Evolutionary conservation across 2,797 vertebrate genomes (phyloP).

Genomic region (Oreochromis grahami): DNA sequence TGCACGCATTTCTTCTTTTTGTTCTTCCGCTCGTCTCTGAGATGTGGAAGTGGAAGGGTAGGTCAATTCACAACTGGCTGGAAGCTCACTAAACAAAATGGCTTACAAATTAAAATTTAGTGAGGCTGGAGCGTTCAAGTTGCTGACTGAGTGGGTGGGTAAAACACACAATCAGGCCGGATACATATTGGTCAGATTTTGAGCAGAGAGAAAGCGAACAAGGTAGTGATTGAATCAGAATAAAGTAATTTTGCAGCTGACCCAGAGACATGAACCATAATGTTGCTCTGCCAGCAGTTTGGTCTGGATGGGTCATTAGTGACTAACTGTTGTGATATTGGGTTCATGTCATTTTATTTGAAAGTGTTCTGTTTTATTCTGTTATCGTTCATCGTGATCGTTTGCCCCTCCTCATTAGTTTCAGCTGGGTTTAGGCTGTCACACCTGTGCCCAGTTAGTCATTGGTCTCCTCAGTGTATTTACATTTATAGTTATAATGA

Average conservation of each 20-base stretch:
- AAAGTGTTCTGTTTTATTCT: background rate
- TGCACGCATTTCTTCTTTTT: rapidly evolving
- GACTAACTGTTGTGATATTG: background rate
- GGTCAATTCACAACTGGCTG: rapidly evolving
- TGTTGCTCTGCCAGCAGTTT: background rate
- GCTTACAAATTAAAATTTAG: background rate
- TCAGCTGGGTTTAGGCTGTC: background rate
- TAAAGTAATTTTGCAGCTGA: background rate
- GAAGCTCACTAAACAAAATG: background rate
- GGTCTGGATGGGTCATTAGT: background rate
- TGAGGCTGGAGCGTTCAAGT: background rate
- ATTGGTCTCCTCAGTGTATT: background rate
- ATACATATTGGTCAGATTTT: background rate
- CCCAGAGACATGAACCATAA: background rate
- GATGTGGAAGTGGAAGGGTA: rapidly evolving
- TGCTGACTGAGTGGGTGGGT: background rate
- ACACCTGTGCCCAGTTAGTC: background rate
- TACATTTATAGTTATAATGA: rapidly evolving
- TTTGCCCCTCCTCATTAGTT: rapidly evolving
- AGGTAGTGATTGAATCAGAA: rapidly evolving
- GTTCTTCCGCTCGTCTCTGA: rapidly evolving
- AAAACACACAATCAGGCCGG: background rate
- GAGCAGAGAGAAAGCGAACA: background rate
- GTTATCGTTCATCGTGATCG: background rate
- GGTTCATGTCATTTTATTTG: background rate